Evolutionary conservation across 2,888 invertebrate genomes (phyloP).

Genomic region (Euphydryas editha): DNA sequence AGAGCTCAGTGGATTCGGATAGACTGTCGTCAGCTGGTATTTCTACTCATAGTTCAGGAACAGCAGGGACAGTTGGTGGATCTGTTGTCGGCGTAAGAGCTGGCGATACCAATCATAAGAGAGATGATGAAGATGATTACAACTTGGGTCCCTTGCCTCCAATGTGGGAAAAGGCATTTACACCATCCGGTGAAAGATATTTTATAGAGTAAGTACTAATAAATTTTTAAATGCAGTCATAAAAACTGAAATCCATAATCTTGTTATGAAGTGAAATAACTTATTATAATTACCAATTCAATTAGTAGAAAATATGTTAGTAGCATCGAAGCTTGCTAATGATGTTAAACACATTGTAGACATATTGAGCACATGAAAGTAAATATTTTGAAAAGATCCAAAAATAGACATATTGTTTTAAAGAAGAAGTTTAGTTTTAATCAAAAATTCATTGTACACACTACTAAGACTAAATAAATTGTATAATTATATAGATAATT

Average conservation of each 20-base stretch:
- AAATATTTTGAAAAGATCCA: conserved; percentile 44
- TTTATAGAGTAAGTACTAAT: conserved; percentile 94
- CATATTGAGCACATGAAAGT: conserved; percentile 39
- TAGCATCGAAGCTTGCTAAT: conserved; percentile 30
- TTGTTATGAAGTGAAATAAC: conserved; percentile 17
- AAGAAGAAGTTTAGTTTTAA: conserved; percentile 36
- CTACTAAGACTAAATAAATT: background rate
- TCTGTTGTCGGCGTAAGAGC: conserved; percentile 77
- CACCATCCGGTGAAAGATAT: conserved; percentile 98
- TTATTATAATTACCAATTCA: conserved; percentile 42
- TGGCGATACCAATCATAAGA: conserved; percentile 67
- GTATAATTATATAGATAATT: background rate
- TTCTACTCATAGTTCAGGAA: conserved; percentile 78
- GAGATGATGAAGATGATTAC: conserved; percentile 87
- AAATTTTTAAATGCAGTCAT: background rate
- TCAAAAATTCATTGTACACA: conserved; percentile 8
- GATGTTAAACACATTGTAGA: conserved; percentile 39
- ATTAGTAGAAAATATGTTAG: conserved; percentile 43
- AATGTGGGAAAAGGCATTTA: conserved; percentile 99
- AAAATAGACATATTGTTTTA: conserved; percentile 40
- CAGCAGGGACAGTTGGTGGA: conserved; percentile 75
- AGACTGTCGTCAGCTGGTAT: conserved; percentile 78
- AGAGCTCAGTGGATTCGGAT: conserved; percentile 77
- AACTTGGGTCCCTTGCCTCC: conserved; percentile 95
- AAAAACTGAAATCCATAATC: conserved; percentile 22